Percentiles rank a stretch among this genome's conserved stretches.
Conservation (phyloP, 2,888 invertebrate genomes). For the Heliconius hortense region DNA sequence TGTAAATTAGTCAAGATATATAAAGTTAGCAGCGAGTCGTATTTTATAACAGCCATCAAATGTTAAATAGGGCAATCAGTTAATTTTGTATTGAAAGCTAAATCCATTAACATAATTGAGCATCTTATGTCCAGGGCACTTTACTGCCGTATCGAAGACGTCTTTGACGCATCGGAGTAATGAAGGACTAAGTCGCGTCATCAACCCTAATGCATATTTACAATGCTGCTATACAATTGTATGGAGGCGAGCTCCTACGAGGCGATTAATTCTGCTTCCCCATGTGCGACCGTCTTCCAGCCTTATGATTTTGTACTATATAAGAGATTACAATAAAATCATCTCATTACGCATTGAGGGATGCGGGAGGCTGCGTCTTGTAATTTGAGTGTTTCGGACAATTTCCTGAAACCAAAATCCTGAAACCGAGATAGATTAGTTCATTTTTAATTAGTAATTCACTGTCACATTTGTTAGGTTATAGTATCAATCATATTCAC, state of each 20-base stretch:
- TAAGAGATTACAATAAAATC: conserved; percentile 43
- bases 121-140: conserved; percentile 72
- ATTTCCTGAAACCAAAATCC: conserved; percentile 1
- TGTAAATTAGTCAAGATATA: neutral
- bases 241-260: conserved; percentile 55
- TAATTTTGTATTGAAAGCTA: conserved; percentile 57
- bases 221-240: conserved; percentile 54
- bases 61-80: conserved; percentile 27
- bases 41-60: neutral
- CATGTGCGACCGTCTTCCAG: conserved; percentile 51
- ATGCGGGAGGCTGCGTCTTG: conserved; percentile 41
- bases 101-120: conserved; percentile 79
- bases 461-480: neutral
- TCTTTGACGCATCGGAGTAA: conserved; percentile 74
- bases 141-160: conserved; percentile 65
- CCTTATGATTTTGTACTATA: conserved; percentile 51
- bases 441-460: neutral
- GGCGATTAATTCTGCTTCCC: conserved; percentile 55
- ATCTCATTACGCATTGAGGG: conserved; percentile 42
- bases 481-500: neutral
- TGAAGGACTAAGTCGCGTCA: conserved; percentile 63
- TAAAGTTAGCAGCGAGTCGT: neutral
- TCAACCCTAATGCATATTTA: conserved; percentile 73
- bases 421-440: neutral
- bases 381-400: conserved; percentile 33